These are phyloP conservation scores for Epistrophe grossulariae DNA, from an alignment of 2,888 invertebrate genomes.

Conservation along the genomic window DNA sequence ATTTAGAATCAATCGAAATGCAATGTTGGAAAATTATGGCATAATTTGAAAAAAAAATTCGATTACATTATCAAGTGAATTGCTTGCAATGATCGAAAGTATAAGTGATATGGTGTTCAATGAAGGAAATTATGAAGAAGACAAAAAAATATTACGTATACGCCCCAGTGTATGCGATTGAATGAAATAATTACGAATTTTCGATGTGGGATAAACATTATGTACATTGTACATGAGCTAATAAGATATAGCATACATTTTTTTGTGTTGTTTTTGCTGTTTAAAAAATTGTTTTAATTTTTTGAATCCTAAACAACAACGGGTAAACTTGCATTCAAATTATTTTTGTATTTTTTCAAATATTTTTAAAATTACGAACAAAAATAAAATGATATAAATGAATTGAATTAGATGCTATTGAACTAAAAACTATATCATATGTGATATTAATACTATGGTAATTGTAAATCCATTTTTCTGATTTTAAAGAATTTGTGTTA, in stretches of 20 bases:
- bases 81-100: conserved; percentile 24
- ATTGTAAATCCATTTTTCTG: too few relatives aligned
- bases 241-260: not conserved
- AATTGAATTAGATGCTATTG: too few relatives aligned
- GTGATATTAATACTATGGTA: too few relatives aligned
- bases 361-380: too few relatives aligned
- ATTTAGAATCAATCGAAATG: conserved; percentile 64
- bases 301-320: too few relatives aligned
- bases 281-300: too few relatives aligned
- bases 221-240: not conserved
- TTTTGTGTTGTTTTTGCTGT: too few relatives aligned
- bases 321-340: too few relatives aligned
- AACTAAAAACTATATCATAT: too few relatives aligned
- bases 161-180: conserved; percentile 28
- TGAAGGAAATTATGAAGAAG: not conserved
- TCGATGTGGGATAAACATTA: not conserved
- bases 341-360: too few relatives aligned
- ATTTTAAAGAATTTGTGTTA: too few relatives aligned
- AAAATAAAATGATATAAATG: too few relatives aligned
- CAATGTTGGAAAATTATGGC: conserved; percentile 53
- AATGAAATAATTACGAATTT: not conserved
- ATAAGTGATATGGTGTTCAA: not conserved
- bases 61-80: conserved; percentile 47
- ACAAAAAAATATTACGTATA: conserved; percentile 56
- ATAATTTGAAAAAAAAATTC: conserved; percentile 59